Evolutionary conservation across 2,797 vertebrate genomes (phyloP).

Genomic region (Myripristis jacobus): DNA sequence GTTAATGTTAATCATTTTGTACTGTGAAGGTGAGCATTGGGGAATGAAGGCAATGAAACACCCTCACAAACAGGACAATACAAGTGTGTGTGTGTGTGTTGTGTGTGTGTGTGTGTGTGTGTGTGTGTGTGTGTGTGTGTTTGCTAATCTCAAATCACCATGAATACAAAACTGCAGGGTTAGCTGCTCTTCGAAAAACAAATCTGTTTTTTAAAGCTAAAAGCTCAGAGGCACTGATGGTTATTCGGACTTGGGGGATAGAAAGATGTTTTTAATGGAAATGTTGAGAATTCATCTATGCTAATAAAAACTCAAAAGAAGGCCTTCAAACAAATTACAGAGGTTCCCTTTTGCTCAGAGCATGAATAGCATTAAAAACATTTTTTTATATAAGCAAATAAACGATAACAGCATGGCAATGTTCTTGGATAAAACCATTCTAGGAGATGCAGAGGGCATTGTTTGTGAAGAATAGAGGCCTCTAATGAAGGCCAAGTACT

Average conservation of each 20-base stretch:
- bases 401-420: not conserved
- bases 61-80: not conserved
- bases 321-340: slow-evolving; percentile 10
- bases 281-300: slow-evolving; percentile 2
- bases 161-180: too few species aligned
- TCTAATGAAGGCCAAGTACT: too few species aligned
- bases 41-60: not conserved
- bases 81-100: not conserved
- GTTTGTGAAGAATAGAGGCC: not conserved
- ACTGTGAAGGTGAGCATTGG: not conserved
- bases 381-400: slow-evolving; percentile 14
- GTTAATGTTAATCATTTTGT: not conserved
- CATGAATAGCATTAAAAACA: slow-evolving; percentile 6
- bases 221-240: not conserved
- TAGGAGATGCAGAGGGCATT: not conserved
- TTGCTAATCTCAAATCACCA: not conserved
- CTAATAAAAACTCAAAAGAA: slow-evolving; percentile 6
- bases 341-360: slow-evolving; percentile 1
- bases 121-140: not conserved
- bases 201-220: not conserved
- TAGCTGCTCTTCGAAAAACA: too few species aligned
- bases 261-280: not conserved
- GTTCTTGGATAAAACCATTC: not conserved
- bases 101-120: not conserved
- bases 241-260: not conserved